phyloP scores from a whole-genome alignment of 1,140 invertebrate genomes.

The Drosophila ficusphila region DNA sequence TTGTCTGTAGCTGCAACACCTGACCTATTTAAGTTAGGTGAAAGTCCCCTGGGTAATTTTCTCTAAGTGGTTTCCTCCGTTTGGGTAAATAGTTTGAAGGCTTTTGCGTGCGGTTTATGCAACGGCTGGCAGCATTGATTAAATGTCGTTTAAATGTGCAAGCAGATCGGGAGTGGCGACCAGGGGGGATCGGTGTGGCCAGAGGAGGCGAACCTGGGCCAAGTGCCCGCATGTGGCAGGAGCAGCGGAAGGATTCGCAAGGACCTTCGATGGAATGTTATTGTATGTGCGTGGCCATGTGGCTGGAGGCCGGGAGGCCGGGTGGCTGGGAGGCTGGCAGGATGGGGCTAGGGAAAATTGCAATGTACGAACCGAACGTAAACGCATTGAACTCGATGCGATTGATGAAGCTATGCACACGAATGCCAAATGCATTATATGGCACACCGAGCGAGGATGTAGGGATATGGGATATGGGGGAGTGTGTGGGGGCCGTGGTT shows the following conservation, averaged over 20 bases:
- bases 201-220: background rate
- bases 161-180: constrained; percentile 61
- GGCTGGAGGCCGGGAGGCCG: background rate
- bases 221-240: constrained; percentile 30
- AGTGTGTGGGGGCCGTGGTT: background rate
- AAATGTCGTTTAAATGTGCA: constrained; percentile 78
- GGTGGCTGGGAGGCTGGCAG: no score
- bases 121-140: constrained; percentile 64
- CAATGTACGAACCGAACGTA: constrained; percentile 49
- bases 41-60: background rate
- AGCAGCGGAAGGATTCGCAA: constrained; percentile 3
- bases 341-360: no score
- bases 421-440: constrained; percentile 3
- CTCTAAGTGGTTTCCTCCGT: constrained; percentile 9
- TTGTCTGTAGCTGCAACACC: no score
- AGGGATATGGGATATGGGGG: no score
- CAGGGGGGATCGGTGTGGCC: background rate
- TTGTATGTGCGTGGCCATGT: constrained; percentile 26
- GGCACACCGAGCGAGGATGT: background rate
- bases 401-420: constrained; percentile 60
- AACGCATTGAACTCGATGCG: constrained; percentile 60
- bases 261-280: constrained; percentile 29
- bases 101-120: constrained; percentile 55
- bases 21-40: background rate
- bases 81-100: constrained; percentile 53